A percentile compares a stretch with the other conserved stretches of the same genome.
Evolutionary conservation across 2,797 vertebrate species (phyloP).

Genomic region (Aulostomus chinensis): DNA sequence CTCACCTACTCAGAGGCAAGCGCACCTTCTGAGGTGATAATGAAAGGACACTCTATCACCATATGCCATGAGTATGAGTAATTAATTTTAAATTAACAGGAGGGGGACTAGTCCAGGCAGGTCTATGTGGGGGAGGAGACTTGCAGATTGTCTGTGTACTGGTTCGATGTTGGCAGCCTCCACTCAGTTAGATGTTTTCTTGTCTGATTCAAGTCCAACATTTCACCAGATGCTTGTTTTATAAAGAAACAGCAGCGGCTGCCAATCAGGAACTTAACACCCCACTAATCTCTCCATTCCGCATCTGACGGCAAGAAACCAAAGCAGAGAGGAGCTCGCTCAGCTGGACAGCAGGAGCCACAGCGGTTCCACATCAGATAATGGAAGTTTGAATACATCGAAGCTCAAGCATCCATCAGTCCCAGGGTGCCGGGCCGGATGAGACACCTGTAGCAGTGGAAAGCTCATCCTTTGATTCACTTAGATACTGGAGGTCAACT

Average conservation of each 20-base stretch:
- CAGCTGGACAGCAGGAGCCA: background rate
- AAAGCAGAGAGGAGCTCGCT: background rate
- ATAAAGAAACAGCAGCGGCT: conserved; percentile 45
- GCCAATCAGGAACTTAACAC: conserved; percentile 44
- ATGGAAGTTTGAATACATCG: too few relatives aligned
- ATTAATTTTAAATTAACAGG: conserved; percentile 61
- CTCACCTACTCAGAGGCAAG: conserved; percentile 38
- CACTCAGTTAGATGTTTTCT: conserved; percentile 44
- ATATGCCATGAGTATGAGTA: conserved; percentile 40
- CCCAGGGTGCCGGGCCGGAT: too few relatives aligned
- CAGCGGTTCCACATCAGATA: background rate
- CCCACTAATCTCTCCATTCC: conserved; percentile 11
- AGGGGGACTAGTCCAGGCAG: conserved; percentile 4
- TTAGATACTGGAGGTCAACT: too few relatives aligned
- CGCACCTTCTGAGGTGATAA: conserved; percentile 45
- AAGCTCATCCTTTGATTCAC: too few relatives aligned
- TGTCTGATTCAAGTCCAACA: conserved; percentile 58
- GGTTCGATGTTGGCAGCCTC: conserved; percentile 42
- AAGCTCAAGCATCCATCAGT: too few relatives aligned
- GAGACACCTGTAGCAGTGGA: too few relatives aligned
- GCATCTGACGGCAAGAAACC: conserved; percentile 2
- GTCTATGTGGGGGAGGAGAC: conserved; percentile 11
- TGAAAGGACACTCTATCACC: conserved; percentile 39
- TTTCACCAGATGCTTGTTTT: conserved; percentile 62
- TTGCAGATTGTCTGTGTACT: conserved; percentile 11